Evolutionary conservation across 2,888 invertebrate genomes (phyloP).

Genomic region (Polymixis lichenea): DNA sequence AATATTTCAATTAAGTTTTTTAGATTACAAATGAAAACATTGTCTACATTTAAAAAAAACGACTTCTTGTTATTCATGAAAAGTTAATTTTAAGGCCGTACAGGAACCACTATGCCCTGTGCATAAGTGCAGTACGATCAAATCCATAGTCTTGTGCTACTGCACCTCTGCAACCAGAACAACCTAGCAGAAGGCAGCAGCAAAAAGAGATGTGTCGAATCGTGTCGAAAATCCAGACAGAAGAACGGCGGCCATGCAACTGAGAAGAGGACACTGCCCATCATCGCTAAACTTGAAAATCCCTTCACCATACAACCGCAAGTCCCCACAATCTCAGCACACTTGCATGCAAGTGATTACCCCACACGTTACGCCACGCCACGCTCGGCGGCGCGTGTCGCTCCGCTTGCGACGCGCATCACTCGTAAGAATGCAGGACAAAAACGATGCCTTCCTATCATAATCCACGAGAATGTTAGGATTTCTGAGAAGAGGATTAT

Average conservation of each 20-base stretch:
- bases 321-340: conserved; percentile 24
- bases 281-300: not conserved
- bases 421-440: conserved; percentile 55
- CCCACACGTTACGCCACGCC: conserved; percentile 73
- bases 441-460: conserved; percentile 36
- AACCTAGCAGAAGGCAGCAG: not conserved
- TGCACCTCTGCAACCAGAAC: not conserved
- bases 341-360: conserved; percentile 59
- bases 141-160: not conserved
- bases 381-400: conserved; percentile 74
- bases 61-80: not conserved
- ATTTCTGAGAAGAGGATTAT: conserved; percentile 15
- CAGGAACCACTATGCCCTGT: not conserved
- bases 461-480: not conserved
- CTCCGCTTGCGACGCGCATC: conserved; percentile 65
- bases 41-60: not conserved
- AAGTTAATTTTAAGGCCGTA: not conserved
- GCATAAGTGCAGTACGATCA: not conserved
- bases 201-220: not conserved
- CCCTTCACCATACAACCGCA: not conserved
- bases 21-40: not conserved
- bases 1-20: not conserved
- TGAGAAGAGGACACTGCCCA: not conserved
- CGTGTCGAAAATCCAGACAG: not conserved
- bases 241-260: not conserved